These are phyloP conservation scores for Tinea trinotella DNA, from an alignment of 2,888 invertebrate species.

Conservation along the genomic window DNA sequence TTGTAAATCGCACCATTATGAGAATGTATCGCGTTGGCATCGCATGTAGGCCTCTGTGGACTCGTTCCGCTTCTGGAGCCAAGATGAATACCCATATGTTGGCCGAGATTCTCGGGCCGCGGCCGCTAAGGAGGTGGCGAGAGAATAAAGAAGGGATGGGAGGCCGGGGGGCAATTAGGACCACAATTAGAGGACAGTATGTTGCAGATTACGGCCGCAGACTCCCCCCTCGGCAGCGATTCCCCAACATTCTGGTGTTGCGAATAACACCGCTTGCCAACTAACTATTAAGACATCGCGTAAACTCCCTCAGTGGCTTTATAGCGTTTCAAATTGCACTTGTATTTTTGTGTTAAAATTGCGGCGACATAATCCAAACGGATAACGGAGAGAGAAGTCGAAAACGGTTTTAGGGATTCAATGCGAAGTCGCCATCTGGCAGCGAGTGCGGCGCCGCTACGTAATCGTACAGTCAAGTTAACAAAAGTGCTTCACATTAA, in stretches of 20 bases:
- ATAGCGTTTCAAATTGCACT: constrained; percentile 25
- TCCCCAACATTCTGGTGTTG: constrained; percentile 45
- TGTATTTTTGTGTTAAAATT: constrained; percentile 37
- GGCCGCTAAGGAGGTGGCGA: constrained; percentile 26
- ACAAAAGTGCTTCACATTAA: background rate
- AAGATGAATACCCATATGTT: constrained; percentile 38
- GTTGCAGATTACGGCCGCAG: constrained; percentile 63
- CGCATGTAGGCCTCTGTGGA: constrained; percentile 28
- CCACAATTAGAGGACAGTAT: constrained; percentile 71
- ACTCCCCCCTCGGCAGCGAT: constrained; percentile 41
- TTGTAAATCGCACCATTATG: constrained; percentile 50
- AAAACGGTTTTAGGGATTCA: constrained; percentile 5
- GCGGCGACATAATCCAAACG: constrained; percentile 30
- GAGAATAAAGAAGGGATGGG: constrained; percentile 43
- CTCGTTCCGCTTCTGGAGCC: constrained; percentile 28
- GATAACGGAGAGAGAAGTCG: constrained; percentile 22
- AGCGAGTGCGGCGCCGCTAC: constrained; percentile 18
- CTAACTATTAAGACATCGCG: constrained; percentile 56
- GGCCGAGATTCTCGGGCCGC: constrained; percentile 26
- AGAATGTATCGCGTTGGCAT: constrained; percentile 40
- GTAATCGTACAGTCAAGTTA: background rate
- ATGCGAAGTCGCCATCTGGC: constrained; percentile 20
- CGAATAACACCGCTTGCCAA: constrained; percentile 63
- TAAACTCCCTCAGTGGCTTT: constrained; percentile 29
- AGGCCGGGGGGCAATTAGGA: constrained; percentile 55